These are phyloP conservation scores for Leucoptera coffeella DNA, from an alignment of 2,888 invertebrate species.

Conservation along the genomic window DNA sequence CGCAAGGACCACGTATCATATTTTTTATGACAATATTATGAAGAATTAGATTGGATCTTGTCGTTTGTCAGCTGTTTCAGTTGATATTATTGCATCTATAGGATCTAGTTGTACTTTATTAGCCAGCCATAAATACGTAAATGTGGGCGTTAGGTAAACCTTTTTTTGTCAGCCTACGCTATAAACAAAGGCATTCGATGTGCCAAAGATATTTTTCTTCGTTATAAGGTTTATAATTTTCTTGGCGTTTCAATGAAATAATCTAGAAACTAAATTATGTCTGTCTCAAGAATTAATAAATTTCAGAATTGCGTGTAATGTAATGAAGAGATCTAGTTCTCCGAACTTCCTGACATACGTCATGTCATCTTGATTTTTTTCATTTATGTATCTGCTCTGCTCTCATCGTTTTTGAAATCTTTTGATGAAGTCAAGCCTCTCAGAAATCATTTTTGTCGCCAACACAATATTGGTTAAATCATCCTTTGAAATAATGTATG, in stretches of 20 bases:
- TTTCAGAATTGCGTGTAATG: conserved; percentile 10
- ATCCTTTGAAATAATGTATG: no score
- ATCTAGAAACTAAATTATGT: conserved; percentile 12
- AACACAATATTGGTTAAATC: conserved; percentile 12
- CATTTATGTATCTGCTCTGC: conserved; percentile 7
- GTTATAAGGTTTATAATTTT: conserved; percentile 8
- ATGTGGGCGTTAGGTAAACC: conserved; percentile 8
- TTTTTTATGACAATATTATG: conserved; percentile 9
- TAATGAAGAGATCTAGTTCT: conserved; percentile 9
- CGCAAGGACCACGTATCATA: no score
- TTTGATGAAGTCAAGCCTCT: conserved; percentile 12
- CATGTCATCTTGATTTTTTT: conserved; percentile 6
- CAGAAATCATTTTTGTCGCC: conserved; percentile 13
- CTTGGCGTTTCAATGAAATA: conserved; percentile 11
- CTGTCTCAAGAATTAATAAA: conserved; percentile 11
- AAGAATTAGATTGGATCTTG: conserved; percentile 8
- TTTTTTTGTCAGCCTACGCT: no score
- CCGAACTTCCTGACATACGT: conserved; percentile 11
- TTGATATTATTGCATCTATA: conserved; percentile 9
- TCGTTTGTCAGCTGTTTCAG: conserved; percentile 8
- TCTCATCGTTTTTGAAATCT: conserved; percentile 13
- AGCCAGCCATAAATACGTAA: conserved; percentile 8
- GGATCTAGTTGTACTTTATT: conserved; percentile 9
- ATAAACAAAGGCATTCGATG: conserved; percentile 8
- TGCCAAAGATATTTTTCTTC: conserved; percentile 10